Evolutionary conservation across 2,797 vertebrate species (phyloP).

Genomic region (Enteromius trimaculatus): DNA sequence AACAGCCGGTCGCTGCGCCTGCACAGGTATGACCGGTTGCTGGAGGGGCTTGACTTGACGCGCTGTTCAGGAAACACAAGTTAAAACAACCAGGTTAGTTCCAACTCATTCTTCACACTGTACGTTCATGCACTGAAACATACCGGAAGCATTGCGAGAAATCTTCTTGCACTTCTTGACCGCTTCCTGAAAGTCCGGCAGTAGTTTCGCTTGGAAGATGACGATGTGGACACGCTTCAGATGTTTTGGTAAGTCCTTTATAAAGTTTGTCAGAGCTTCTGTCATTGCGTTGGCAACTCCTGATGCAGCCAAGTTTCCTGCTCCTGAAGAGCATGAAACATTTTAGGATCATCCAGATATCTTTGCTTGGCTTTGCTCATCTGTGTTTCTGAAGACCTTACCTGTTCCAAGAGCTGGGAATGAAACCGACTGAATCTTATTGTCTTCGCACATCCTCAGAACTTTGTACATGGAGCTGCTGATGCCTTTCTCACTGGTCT

Average conservation of each 20-base stretch:
- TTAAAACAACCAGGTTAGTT: background rate
- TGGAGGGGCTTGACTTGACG: background rate
- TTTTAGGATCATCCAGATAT: background rate
- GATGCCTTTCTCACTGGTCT: slow-evolving; percentile 58
- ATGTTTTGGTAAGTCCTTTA: slow-evolving; percentile 32
- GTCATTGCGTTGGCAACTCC: slow-evolving; percentile 65
- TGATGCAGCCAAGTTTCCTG: slow-evolving; percentile 59
- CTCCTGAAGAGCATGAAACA: slow-evolving; percentile 54
- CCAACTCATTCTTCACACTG: background rate
- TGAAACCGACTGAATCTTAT: slow-evolving; percentile 64
- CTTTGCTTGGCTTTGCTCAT: background rate
- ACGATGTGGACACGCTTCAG: slow-evolving; percentile 64
- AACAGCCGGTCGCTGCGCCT: background rate
- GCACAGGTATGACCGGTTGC: background rate
- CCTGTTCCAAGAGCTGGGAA: slow-evolving; percentile 71
- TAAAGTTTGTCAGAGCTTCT: slow-evolving; percentile 56
- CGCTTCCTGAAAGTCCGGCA: slow-evolving; percentile 62
- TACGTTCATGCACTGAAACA: background rate
- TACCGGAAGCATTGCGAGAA: slow-evolving; percentile 37
- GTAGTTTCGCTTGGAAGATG: slow-evolving; percentile 63
- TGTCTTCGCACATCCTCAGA: slow-evolving; percentile 63
- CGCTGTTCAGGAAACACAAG: background rate
- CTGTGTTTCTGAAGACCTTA: slow-evolving; percentile 36
- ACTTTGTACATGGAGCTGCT: slow-evolving; percentile 62
- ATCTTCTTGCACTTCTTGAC: slow-evolving; percentile 59